These are phyloP conservation scores for Ophioninae sp. DNA, from an alignment of 2,888 invertebrate species.

Conservation along the genomic window DNA sequence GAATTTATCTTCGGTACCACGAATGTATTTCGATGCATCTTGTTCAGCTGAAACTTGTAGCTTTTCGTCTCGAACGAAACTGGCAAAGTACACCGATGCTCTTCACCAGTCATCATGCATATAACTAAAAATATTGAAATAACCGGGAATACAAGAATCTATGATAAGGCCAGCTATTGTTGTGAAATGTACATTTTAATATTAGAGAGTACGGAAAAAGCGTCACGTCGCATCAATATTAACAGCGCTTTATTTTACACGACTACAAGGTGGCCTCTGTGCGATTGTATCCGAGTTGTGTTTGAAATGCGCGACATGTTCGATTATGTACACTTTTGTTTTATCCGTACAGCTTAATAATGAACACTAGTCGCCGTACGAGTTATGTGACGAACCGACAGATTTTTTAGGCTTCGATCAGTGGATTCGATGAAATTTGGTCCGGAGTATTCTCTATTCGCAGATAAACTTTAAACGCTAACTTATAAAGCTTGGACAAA, in stretches of 20 bases:
- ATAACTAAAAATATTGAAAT: background rate
- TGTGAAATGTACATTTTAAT: background rate
- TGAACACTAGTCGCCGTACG: background rate
- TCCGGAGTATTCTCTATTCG: background rate
- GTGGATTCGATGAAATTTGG: background rate
- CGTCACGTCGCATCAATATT: background rate
- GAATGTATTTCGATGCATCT: too few relatives aligned
- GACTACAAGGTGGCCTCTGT: background rate
- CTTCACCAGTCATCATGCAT: background rate
- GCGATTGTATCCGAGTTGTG: background rate
- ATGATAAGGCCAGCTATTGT: background rate
- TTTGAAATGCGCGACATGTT: background rate
- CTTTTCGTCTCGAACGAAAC: too few relatives aligned
- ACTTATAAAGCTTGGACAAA: background rate
- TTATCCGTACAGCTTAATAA: background rate
- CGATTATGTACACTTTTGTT: constrained; percentile 48
- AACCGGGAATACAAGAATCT: background rate
- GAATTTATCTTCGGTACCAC: too few relatives aligned
- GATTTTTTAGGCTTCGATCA: background rate
- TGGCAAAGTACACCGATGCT: background rate
- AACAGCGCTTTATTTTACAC: constrained; percentile 37
- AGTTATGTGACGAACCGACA: background rate
- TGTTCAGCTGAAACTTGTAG: too few relatives aligned
- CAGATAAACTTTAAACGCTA: background rate
- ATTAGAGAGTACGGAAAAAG: background rate